A percentile compares a stretch with the other conserved stretches of the same genome.
phyloP scores from a whole-genome alignment of 2,113 vertebrate genomes.

The Marmota flaviventris region DNA sequence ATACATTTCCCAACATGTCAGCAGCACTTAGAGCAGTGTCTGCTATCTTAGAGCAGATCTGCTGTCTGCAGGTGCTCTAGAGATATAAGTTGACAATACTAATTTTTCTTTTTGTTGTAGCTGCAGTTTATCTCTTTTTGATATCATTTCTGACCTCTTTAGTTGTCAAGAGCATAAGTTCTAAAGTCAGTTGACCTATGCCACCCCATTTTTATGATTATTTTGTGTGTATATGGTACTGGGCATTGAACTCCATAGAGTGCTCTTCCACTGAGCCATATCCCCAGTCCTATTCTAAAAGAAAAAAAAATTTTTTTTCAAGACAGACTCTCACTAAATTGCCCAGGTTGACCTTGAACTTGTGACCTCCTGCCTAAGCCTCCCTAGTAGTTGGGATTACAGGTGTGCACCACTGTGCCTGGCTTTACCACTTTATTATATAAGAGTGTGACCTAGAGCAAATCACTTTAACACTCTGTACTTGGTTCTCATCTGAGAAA shows the following conservation, averaged over 20 bases:
- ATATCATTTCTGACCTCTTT: neutral
- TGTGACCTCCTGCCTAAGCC: no score
- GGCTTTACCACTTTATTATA: constrained; percentile 1
- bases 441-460: neutral
- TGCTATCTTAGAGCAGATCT: neutral
- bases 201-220: neutral
- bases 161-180: neutral
- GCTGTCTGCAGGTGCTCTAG: neutral
- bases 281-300: no score
- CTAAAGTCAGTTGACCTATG: neutral
- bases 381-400: no score
- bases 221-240: no score
- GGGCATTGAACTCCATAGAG: no score
- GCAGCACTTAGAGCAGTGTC: neutral
- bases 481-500: constrained; percentile 47
- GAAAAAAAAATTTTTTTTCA: no score
- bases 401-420: no score
- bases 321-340: no score
- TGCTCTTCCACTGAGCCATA: no score
- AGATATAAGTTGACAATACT: neutral
- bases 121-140: neutral
- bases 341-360: no score
- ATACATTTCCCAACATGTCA: neutral
- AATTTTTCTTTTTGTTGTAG: neutral
- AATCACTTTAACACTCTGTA: neutral